These are phyloP conservation scores for Tympanoctomys barrerae DNA, from an alignment of 2,797 vertebrate species.

Conservation along the genomic window DNA sequence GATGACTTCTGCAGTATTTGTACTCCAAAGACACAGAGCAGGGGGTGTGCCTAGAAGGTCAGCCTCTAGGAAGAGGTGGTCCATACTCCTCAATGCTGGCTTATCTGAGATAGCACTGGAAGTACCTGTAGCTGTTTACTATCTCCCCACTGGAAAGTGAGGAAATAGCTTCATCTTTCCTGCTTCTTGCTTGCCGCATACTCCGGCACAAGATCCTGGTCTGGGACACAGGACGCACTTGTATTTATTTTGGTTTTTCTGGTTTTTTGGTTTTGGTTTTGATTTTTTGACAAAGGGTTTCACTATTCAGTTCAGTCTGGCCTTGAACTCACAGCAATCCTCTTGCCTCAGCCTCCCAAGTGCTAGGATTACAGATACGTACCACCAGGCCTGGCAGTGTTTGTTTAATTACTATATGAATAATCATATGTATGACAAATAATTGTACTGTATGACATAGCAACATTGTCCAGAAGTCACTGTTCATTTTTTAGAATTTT, in stretches of 20 bases:
- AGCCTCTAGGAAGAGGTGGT: background rate
- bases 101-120: background rate
- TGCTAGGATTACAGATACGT: no score
- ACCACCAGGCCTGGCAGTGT: background rate
- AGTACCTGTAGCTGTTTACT: background rate
- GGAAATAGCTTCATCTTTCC: background rate
- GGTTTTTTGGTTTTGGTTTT: no score
- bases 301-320: no score
- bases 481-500: background rate
- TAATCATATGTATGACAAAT: background rate
- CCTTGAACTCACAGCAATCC: no score
- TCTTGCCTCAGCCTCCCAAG: no score
- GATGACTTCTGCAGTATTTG: no score
- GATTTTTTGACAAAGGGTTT: no score
- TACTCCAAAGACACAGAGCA: no score
- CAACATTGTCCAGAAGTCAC: background rate
- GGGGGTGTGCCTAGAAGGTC: no score
- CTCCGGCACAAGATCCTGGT: background rate
- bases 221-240: background rate
- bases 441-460: background rate
- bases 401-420: background rate
- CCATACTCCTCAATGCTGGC: background rate
- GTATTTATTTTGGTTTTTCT: background rate
- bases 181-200: background rate
- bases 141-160: background rate